Evolutionary conservation across 2,797 vertebrate genomes (phyloP), one percentile per base, ranked within the genome.

Genomic region (Adelosebastes latens): DNA sequence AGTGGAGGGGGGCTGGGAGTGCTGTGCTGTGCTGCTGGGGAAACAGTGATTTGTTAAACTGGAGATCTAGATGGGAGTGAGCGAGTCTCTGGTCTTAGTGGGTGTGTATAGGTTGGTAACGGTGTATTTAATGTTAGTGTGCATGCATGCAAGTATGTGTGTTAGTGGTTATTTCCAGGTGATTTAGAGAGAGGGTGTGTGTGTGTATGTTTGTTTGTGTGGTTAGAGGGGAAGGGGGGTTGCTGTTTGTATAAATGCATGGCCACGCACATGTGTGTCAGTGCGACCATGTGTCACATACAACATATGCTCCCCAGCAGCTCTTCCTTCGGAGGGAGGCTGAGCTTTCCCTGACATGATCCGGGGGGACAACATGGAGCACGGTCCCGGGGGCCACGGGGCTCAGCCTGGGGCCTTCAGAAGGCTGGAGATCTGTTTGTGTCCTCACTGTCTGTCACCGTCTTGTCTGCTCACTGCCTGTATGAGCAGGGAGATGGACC

Each of bases 271-370:
- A 78, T 24, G 25, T 83, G 62, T 89, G 82, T 93, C 83, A 70
- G 86, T 73, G 83, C 83, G 86, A 81, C 85, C 88, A 88, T 91
- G 90, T 92, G 87, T 94, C 88, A 94, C 86, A 81, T 81, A 69
- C 64, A 93, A 77, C 93, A 93, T 95, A 94, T 94, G 94, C 68
- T 93, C 79, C 79, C 79, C 79, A 89, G 89, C 86, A 87, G 87
- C 85, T 81, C 75, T 72, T 61, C 72, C 73, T 86, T 62, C 6
- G 32, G 71, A 79, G 72, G 46, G 78, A 79, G 71, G 69, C 73
- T 58, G 32, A 82, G 79, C 84, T 80, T 78, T 70, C 39, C 58
- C 63, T 87, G 92, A 92, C 85, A 86, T 91, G 87, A 94, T 94
- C 87, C 72, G 79, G 74, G 63, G 64, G 90, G 91, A 94, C 91